Evolutionary conservation across 2,797 vertebrate genomes (phyloP), one percentile per base, ranked within the genome.

Genomic region (Siniperca undulata): DNA sequence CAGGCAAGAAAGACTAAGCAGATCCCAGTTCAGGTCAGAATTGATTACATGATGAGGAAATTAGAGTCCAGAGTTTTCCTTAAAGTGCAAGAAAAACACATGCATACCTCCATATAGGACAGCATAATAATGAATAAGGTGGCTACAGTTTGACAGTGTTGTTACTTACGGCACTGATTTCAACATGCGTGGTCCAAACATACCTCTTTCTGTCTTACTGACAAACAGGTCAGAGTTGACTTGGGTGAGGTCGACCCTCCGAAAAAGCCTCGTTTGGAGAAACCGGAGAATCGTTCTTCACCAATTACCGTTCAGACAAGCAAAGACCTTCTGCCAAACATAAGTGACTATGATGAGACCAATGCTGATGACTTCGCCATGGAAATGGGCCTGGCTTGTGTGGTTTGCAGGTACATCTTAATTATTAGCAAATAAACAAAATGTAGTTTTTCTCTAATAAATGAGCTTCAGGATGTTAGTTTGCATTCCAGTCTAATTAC

Each of bases 361-460:
- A 99, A 97, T 22, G 99, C 99, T 30, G 98, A 99, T 67, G 98
- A 98, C 90, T 99, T 99, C 82, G 98, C 98, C 76, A 99, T 99
- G 99, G 98, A 99, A 89, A 99, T 99, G 99, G 98, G 99, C 11
- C 94, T 99, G 89, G 98, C 97, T 40, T 99, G 99, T 88, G 98
- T 99, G 70, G 97, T 99, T 82, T 99, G 99, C 93, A 96, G 98
- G 99, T 98, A 89, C 67, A 91, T 88, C n/a, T 58, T 44, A 7
- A 66, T 58, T 36, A 24, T 65, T 42, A 36, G 13, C 69, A 60
- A 60, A 69, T 50, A 3, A 27, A 34, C 2, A 34, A 16, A 24
- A 64, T 34, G 0, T 24, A 16, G 0, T 3, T 65, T 36, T 58
- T 16, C 5, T 36, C 5, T 24, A 44, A 17, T 19, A 24, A 1